These are phyloP conservation scores for Drosophila fuyamai DNA, from an alignment of 1,140 invertebrate species.

Conservation along the genomic window DNA sequence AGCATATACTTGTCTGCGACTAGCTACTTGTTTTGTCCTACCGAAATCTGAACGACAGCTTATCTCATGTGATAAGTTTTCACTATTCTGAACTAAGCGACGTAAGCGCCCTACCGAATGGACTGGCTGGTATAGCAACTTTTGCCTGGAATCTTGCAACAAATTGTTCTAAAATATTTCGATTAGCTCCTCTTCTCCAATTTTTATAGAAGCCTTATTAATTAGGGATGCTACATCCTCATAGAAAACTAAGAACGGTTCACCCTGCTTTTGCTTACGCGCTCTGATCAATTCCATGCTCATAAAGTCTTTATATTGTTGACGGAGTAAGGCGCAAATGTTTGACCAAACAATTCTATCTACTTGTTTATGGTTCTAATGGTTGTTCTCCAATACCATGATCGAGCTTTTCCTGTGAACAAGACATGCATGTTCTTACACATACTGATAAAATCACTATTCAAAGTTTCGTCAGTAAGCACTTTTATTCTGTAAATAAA, in stretches of 20 bases:
- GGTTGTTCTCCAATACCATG: too few species aligned
- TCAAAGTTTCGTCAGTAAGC: too few species aligned
- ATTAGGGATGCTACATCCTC: too few species aligned
- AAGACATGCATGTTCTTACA: too few species aligned
- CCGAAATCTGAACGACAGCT: not conserved
- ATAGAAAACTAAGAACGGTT: too few species aligned
- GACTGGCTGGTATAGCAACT: not conserved
- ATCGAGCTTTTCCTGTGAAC: too few species aligned
- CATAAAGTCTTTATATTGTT: too few species aligned
- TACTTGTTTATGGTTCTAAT: too few species aligned
- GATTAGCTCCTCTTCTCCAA: too few species aligned
- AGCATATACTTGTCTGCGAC: not conserved
- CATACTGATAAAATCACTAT: too few species aligned
- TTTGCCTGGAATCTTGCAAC: not conserved
- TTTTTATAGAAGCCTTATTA: too few species aligned
- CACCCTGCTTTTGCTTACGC: not conserved
- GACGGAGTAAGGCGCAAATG: slow-evolving; percentile 6
- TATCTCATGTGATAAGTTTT: not conserved
- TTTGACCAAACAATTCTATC: slow-evolving; percentile 10
- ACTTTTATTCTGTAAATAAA: not conserved
- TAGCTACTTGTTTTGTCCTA: not conserved
- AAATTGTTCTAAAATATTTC: too few species aligned
- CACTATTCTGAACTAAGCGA: not conserved
- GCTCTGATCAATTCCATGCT: slow-evolving; percentile 12
- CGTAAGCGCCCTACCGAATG: not conserved